These are phyloP conservation scores for Chouioia cunea DNA, from an alignment of 2,888 invertebrate genomes.

Conservation along the genomic window DNA sequence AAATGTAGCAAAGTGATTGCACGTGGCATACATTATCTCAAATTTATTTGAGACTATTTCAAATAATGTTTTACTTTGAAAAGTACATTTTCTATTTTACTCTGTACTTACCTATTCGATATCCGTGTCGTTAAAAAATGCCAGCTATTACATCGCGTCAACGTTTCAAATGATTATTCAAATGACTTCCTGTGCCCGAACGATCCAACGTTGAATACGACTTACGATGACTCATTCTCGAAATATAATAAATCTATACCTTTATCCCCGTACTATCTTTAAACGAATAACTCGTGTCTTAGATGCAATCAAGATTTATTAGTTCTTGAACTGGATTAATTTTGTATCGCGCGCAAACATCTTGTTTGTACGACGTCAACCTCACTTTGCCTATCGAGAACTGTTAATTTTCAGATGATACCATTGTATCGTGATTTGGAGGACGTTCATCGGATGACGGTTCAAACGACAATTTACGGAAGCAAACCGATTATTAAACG, in stretches of 20 bases:
- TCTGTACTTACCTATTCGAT: background rate
- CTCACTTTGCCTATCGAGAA: too few relatives aligned
- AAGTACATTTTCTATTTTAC: too few relatives aligned
- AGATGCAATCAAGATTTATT: too few relatives aligned
- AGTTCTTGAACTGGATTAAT: too few relatives aligned
- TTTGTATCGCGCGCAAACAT: too few relatives aligned
- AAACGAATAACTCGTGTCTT: constrained; percentile 18
- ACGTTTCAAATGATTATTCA: constrained; percentile 32
- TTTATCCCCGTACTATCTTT: constrained; percentile 17
- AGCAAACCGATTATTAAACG: too few relatives aligned
- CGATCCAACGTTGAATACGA: constrained; percentile 10
- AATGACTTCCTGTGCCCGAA: constrained; percentile 24
- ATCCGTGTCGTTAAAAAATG: background rate
- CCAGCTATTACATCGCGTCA: constrained; percentile 26
- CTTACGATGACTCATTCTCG: constrained; percentile 25
- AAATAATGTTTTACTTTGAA: background rate
- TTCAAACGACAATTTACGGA: too few relatives aligned
- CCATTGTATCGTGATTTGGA: too few relatives aligned
- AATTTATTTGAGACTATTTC: constrained; percentile 19
- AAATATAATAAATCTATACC: constrained; percentile 19
- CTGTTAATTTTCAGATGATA: too few relatives aligned
- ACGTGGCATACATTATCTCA: constrained; percentile 18
- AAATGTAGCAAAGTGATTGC: constrained; percentile 29
- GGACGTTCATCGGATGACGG: too few relatives aligned
- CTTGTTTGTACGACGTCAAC: too few relatives aligned